Evolutionary conservation across 2,113 vertebrate genomes (phyloP).

Genomic region (Hymenochirus boettgeri): DNA sequence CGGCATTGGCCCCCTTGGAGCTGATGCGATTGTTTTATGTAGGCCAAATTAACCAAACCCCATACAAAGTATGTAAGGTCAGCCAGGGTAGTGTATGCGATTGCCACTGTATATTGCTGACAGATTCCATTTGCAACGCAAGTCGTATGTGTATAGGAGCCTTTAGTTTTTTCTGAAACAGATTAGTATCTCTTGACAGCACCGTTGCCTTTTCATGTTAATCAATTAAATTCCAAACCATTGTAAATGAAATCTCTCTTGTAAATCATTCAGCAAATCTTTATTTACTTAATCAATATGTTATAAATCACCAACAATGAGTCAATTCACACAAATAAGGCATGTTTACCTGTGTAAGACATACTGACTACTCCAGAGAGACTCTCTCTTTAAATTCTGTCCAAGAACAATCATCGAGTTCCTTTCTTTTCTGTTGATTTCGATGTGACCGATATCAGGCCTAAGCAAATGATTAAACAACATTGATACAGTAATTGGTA

Average conservation of each 20-base stretch:
- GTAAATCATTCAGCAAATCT: not conserved
- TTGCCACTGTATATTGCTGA: no score
- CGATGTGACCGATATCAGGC: conserved; percentile 59
- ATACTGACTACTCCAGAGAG: conserved; percentile 54
- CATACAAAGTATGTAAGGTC: no score
- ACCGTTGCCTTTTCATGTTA: not conserved
- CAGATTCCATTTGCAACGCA: no score
- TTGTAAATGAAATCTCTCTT: not conserved
- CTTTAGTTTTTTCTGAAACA: no score
- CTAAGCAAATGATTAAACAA: conserved; percentile 48
- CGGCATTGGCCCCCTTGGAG: no score
- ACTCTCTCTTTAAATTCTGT: conserved; percentile 62
- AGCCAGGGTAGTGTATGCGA: no score
- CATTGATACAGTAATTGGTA: no score
- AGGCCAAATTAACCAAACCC: no score
- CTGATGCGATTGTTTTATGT: no score
- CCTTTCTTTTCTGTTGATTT: conserved; percentile 63
- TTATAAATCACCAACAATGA: not conserved
- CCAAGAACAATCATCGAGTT: conserved; percentile 76
- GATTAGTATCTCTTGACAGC: no score
- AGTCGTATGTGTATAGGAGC: no score
- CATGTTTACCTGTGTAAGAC: conserved; percentile 23
- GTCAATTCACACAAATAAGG: not conserved
- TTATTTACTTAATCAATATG: not conserved
- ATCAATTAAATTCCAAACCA: not conserved